These are phyloP conservation scores for Solenodon paradoxus DNA, from an alignment of 2,113 vertebrate genomes.

Conservation along the genomic window DNA sequence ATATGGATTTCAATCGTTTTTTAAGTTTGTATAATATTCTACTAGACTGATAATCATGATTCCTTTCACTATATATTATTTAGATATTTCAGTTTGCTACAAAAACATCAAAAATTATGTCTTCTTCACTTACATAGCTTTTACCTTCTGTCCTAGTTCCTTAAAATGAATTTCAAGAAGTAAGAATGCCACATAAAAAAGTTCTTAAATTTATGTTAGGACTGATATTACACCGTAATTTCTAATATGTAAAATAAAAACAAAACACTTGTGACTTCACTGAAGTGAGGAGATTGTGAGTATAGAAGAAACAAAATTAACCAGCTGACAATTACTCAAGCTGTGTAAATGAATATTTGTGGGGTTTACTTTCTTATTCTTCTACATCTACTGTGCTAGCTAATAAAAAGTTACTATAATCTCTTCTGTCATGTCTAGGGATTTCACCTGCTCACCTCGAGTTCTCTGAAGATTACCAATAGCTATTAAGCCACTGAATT, in stretches of 20 bases:
- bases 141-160: neutral
- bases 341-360: neutral
- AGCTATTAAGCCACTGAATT: neutral
- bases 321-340: neutral
- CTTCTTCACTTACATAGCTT: neutral
- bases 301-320: neutral
- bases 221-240: neutral
- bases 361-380: neutral
- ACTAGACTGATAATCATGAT: neutral
- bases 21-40: slow-evolving; percentile 3
- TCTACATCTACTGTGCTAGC: neutral
- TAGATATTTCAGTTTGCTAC: slow-evolving; percentile 31
- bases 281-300: neutral
- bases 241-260: slow-evolving; percentile 27
- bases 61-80: slow-evolving; percentile 1
- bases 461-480: neutral
- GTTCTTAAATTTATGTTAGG: slow-evolving; percentile 2
- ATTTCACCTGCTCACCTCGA: neutral
- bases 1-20: slow-evolving; percentile 18
- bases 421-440: neutral
- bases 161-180: slow-evolving; percentile 23
- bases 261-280: neutral
- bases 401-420: neutral
- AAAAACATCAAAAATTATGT: slow-evolving; percentile 21
- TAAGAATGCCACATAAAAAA: neutral